Percentiles rank a stretch among this genome's conserved stretches.
These are phyloP conservation scores for Hypanus sabinus DNA, from an alignment of 2,113 vertebrate genomes.

Conservation along the genomic window DNA sequence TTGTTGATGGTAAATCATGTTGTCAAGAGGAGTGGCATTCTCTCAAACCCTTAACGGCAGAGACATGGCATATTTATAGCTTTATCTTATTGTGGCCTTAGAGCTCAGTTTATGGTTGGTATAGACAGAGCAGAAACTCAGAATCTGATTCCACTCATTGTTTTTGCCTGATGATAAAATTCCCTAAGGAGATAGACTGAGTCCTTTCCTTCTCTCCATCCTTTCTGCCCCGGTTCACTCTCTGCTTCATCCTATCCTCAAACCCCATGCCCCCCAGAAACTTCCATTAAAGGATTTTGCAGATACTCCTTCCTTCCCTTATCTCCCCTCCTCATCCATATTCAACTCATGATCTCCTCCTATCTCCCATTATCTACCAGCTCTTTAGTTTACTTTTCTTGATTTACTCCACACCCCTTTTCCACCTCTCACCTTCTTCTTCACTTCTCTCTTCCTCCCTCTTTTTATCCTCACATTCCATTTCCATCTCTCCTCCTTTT, in stretches of 20 bases:
- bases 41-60: neutral
- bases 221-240: no score
- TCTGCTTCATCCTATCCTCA: no score
- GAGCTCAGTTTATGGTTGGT: no score
- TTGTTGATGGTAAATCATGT: neutral
- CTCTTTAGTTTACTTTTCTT: no score
- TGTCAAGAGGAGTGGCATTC: neutral
- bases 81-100: neutral
- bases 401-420: neutral
- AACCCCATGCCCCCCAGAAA: neutral
- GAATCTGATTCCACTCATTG: neutral
- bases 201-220: no score
- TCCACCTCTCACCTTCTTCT: neutral
- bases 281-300: neutral
- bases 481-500: neutral
- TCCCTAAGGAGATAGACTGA: neutral
- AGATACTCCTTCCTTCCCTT: neutral
- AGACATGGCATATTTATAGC: neutral
- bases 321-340: neutral
- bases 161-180: neutral
- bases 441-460: neutral
- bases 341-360: neutral
- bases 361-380: neutral
- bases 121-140: neutral
- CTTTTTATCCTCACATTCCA: neutral